Base-by-base conservation (phyloP, 2,113 vertebrate genomes). In the Condylura cristata region DNA sequence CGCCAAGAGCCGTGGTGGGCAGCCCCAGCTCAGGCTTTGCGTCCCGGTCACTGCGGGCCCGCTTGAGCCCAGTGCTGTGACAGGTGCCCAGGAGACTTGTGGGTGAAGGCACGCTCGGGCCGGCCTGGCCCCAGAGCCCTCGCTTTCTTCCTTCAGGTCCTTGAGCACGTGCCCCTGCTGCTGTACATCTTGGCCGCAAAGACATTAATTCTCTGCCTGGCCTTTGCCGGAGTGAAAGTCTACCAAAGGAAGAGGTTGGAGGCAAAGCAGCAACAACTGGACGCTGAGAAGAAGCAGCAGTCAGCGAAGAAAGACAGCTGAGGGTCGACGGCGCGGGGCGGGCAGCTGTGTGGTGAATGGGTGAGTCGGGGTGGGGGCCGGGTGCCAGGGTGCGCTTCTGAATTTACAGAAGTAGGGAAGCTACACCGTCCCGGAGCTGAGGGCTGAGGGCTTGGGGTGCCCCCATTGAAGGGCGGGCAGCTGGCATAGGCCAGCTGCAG, bases 111-210 rank as follows among this genome's bases (percentile, higher is more conserved):
- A 48, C 46, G 46, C 46, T 12, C 13, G 11, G 46, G 2, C 46
- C 7, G 44, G 46, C 46, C 46, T 8, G 46, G 6, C 46, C 13
- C 46, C 53, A 88, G 56, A 95, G 78, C 46, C 6, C 2, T 41
- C 87, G 86, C 79, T 87, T 84, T 90, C 95, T 74, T 87, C 63
- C 92, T 96, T 17, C 96, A 99, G 99, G 99, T 95, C 72, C 95
- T 99, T 92, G 99, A 99, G 12, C 99, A 98, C 6, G 97, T 99
- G 87, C 99, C 99, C 0, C 7, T 99, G 95, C 98, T 99, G 91
- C 97, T 99, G 72, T 99, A 99, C 97, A 99, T 99, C 97, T 96
- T 99, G 96, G 99, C 99, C 53, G 98, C 99, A 17, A 99, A 99
- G 97, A 99, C 99, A 0, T 6, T 99, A 87, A 97, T 99, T 81